A percentile compares a stretch with the other conserved stretches of the same genome.
These are phyloP conservation scores for Anoncus sp. DNA, from an alignment of 2,888 invertebrate genomes.

Conservation along the genomic window DNA sequence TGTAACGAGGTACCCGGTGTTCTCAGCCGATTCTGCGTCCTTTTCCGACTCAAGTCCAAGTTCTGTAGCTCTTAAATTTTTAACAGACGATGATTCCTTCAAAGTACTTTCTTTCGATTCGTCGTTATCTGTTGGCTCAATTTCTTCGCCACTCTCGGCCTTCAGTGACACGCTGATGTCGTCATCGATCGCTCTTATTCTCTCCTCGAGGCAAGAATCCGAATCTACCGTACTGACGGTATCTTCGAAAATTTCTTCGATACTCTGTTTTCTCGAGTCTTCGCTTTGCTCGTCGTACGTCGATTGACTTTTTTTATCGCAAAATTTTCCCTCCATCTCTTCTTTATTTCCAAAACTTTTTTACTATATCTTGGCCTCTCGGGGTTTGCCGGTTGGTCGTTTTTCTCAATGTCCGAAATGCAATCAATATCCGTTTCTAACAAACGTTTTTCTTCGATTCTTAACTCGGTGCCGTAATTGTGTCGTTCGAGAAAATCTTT, in stretches of 20 bases:
- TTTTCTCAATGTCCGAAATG: constrained; percentile 66
- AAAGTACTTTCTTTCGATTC: constrained; percentile 60
- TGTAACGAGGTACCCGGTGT: background rate
- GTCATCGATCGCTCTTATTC: constrained; percentile 73
- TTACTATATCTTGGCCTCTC: constrained; percentile 72
- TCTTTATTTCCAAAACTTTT: constrained; percentile 78
- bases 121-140: constrained; percentile 35
- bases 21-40: constrained; percentile 2
- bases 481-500: constrained; percentile 74
- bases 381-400: constrained; percentile 7
- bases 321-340: constrained; percentile 79
- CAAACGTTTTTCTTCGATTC: constrained; percentile 73
- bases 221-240: constrained; percentile 77
- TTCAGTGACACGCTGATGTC: constrained; percentile 62
- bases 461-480: constrained; percentile 72
- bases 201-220: constrained; percentile 76
- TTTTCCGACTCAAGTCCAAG: background rate
- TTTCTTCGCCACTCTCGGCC: constrained; percentile 18
- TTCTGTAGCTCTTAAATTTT: constrained; percentile 12
- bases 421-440: constrained; percentile 70
- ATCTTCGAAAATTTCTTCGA: constrained; percentile 66
- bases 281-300: constrained; percentile 75
- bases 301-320: constrained; percentile 74
- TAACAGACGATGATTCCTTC: constrained; percentile 45
- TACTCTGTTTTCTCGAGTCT: constrained; percentile 36